Percentiles rank a stretch among this genome's conserved stretches.
phyloP scores from a whole-genome alignment of 2,797 vertebrate species.

The Microcaecilia unicolor region DNA sequence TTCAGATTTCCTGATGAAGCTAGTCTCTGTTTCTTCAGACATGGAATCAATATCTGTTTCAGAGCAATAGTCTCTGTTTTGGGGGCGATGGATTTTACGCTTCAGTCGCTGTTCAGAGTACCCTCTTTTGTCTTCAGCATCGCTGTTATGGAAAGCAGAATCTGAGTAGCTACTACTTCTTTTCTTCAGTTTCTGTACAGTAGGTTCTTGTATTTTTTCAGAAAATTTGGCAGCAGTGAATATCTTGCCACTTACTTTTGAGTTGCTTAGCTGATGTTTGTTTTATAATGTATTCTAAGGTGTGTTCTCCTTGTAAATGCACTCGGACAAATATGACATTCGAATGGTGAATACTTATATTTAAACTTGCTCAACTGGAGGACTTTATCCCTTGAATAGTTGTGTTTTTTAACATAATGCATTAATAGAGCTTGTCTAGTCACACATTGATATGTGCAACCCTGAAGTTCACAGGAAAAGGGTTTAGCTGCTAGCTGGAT shows the following conservation, averaged over 20 bases:
- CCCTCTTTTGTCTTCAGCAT: constrained; percentile 27
- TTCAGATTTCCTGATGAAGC: constrained; percentile 29
- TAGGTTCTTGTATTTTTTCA: constrained; percentile 30
- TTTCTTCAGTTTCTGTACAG: constrained; percentile 2
- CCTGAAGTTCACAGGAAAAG: constrained; percentile 74
- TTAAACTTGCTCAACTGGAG: constrained; percentile 73
- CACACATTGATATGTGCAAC: constrained; percentile 75
- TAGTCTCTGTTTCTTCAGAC: constrained; percentile 51
- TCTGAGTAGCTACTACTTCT: constrained; percentile 8
- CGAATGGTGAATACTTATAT: constrained; percentile 78
- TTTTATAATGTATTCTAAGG: constrained; percentile 79
- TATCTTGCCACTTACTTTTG: constrained; percentile 55
- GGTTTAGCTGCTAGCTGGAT: constrained; percentile 73
- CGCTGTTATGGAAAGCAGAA: constrained; percentile 6
- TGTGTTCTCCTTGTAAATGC: constrained; percentile 79
- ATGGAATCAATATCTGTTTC: constrained; percentile 56
- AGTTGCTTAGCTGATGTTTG: constrained; percentile 66
- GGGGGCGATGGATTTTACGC: too few relatives aligned
- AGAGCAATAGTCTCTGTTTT: constrained; percentile 51
- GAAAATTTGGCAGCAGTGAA: constrained; percentile 41
- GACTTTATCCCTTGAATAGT: constrained; percentile 70
- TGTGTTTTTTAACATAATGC: constrained; percentile 82
- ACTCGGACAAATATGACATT: constrained; percentile 88
- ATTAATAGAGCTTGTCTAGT: constrained; percentile 78
- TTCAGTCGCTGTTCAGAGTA: constrained; percentile 30